A percentile compares a stretch with the other conserved stretches of the same genome.
Conservation (phyloP, 2,888 invertebrate genomes). For the Netelia fuscicornis region DNA sequence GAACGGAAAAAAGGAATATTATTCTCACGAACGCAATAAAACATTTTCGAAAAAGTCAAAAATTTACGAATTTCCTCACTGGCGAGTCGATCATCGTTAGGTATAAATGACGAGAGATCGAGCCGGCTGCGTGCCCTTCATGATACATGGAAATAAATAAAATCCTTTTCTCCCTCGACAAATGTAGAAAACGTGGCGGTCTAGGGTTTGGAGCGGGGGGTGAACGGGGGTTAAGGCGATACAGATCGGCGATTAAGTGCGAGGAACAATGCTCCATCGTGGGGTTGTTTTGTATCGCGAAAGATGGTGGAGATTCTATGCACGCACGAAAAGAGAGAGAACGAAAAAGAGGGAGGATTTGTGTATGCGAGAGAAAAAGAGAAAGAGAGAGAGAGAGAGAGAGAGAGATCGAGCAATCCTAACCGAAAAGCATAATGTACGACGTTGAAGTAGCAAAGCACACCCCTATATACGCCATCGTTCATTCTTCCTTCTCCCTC, state of each 20-base stretch:
- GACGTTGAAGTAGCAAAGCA: constrained; percentile 40
- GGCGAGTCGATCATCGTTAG: constrained; percentile 22
- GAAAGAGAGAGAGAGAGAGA: constrained; percentile 1
- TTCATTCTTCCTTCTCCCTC: constrained; percentile 28
- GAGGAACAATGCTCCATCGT: constrained; percentile 54
- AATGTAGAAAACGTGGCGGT: constrained; percentile 22
- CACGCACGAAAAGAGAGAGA: constrained; percentile 58
- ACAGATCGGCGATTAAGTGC: constrained; percentile 65
- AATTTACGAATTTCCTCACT: too few species aligned
- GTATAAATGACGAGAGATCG: constrained; percentile 38
- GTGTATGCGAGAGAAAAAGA: neutral
- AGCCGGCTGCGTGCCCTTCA: constrained; percentile 37
- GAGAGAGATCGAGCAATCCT: constrained; percentile 41
- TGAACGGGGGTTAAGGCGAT: constrained; percentile 49
- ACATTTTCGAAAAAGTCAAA: too few species aligned
- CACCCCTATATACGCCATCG: constrained; percentile 41
- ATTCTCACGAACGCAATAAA: too few species aligned
- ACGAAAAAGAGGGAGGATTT: neutral
- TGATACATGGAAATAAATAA: constrained; percentile 49
- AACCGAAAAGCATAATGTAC: constrained; percentile 68
- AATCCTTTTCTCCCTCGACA: constrained; percentile 37
- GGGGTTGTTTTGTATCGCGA: constrained; percentile 38
- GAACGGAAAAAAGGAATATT: too few species aligned
- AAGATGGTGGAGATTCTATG: constrained; percentile 54
- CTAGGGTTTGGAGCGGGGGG: neutral